These are phyloP conservation scores for Leptobrachium ailaonicum DNA, from an alignment of 2,113 vertebrate species.

Conservation along the genomic window DNA sequence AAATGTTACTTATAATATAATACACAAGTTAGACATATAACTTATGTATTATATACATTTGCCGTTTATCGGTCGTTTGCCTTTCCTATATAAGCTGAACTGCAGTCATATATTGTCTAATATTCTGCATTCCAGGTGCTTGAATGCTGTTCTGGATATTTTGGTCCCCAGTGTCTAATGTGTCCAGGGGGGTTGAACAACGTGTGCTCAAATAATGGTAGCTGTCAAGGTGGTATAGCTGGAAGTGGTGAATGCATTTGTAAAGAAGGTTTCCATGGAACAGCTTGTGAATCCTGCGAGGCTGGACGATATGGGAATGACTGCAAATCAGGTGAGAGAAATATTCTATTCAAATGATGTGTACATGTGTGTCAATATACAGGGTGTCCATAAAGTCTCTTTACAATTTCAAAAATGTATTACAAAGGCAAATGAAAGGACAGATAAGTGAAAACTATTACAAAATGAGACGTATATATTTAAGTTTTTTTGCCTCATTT, in stretches of 20 bases:
- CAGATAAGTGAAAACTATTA: no score
- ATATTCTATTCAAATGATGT: not conserved
- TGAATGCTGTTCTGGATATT: slow-evolving; percentile 86
- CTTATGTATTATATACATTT: no score
- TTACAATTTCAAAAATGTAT: no score
- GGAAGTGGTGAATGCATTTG: slow-evolving; percentile 89
- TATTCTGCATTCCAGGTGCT: slow-evolving; percentile 67
- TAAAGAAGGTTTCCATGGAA: slow-evolving; percentile 91
- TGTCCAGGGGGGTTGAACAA: slow-evolving; percentile 80
- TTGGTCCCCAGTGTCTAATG: slow-evolving; percentile 83
- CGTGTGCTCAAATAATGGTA: slow-evolving; percentile 84
- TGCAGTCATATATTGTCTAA: slow-evolving; percentile 16
- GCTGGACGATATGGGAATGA: slow-evolving; percentile 82
- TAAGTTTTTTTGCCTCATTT: no score
- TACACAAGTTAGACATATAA: not conserved
- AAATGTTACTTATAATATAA: not conserved
- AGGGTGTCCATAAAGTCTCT: no score
- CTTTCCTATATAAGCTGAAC: no score
- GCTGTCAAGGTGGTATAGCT: slow-evolving; percentile 78
- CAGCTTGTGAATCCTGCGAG: slow-evolving; percentile 90
- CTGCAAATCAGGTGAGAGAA: slow-evolving; percentile 77
- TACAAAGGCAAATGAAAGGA: no score
- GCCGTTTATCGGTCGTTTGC: no score
- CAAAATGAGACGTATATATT: no score
- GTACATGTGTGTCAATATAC: no score